These are phyloP conservation scores for Saguinus imperator DNA, from an alignment of 2,113 vertebrate species.

Conservation along the genomic window DNA sequence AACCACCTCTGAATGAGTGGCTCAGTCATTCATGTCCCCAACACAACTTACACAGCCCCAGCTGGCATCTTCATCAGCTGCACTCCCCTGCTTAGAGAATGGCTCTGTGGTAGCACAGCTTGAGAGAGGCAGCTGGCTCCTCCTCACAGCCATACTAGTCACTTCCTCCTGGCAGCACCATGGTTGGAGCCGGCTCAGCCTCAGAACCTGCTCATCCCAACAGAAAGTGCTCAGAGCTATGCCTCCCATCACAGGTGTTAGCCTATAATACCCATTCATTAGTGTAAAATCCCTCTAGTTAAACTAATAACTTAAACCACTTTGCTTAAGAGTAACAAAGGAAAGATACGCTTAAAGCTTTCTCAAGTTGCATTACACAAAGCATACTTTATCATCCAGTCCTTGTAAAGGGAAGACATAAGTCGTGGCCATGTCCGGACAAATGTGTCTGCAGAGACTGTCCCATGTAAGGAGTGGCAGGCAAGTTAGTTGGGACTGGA, in stretches of 20 bases:
- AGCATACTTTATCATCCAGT: background rate
- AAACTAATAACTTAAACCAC: background rate
- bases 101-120: background rate
- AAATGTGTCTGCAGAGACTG: background rate
- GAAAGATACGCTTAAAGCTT: background rate
- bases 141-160: background rate
- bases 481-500: background rate
- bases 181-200: background rate
- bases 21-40: background rate
- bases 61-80: conserved; percentile 30
- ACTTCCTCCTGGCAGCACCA: background rate
- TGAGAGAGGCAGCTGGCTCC: conserved; percentile 28
- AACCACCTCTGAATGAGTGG: background rate
- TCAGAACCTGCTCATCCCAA: background rate
- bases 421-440: too few relatives aligned
- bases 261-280: background rate
- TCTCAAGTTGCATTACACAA: background rate
- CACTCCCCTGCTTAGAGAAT: background rate
- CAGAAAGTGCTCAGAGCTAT: background rate
- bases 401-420: background rate
- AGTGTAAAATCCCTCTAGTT: background rate
- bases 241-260: background rate
- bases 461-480: background rate
- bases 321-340: background rate
- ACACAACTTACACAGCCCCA: background rate